These are phyloP conservation scores for Craterocephalus amniculus DNA, from an alignment of 2,797 vertebrate genomes.

Conservation along the genomic window DNA sequence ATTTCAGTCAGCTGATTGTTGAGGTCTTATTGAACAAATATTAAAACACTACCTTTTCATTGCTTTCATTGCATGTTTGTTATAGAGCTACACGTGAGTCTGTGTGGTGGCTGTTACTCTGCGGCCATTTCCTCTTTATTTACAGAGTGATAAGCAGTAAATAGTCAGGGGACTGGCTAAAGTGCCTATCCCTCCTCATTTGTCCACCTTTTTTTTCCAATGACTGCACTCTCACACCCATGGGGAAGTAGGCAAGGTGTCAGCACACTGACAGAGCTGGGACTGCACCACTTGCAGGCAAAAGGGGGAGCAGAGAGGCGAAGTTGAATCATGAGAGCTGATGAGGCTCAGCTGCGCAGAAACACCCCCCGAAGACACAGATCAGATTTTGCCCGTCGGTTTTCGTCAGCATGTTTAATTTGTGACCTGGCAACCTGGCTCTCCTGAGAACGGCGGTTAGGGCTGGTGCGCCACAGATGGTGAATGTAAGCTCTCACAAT, in stretches of 20 bases:
- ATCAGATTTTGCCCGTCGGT: conserved; percentile 39
- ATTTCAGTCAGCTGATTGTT: background rate
- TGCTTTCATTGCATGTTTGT: too few relatives aligned
- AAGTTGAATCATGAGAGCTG: background rate
- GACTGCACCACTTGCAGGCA: conserved; percentile 58
- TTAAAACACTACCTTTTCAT: background rate
- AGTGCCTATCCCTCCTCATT: conserved; percentile 25
- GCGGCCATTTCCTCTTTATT: conserved; percentile 9
- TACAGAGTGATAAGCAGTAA: conserved; percentile 10
- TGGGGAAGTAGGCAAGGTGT: conserved; percentile 51
- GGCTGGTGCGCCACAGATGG: conserved; percentile 27
- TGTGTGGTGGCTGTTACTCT: conserved; percentile 1
- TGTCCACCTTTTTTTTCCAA: conserved; percentile 34
- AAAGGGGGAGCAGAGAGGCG: conserved; percentile 20
- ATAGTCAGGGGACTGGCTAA: conserved; percentile 10
- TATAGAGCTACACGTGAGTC: conserved; percentile 4
- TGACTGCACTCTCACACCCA: conserved; percentile 42
- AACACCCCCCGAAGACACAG: conserved; percentile 47
- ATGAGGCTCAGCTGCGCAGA: conserved; percentile 50
- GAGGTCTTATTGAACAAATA: background rate
- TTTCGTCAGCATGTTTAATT: conserved; percentile 67
- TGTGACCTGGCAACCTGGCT: conserved; percentile 71
- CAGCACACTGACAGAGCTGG: conserved; percentile 28
- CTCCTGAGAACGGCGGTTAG: conserved; percentile 52
- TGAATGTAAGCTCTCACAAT: conserved; percentile 29